Evolutionary conservation across 2,113 vertebrate species (phyloP).

Genomic region (Marmota monax): DNA sequence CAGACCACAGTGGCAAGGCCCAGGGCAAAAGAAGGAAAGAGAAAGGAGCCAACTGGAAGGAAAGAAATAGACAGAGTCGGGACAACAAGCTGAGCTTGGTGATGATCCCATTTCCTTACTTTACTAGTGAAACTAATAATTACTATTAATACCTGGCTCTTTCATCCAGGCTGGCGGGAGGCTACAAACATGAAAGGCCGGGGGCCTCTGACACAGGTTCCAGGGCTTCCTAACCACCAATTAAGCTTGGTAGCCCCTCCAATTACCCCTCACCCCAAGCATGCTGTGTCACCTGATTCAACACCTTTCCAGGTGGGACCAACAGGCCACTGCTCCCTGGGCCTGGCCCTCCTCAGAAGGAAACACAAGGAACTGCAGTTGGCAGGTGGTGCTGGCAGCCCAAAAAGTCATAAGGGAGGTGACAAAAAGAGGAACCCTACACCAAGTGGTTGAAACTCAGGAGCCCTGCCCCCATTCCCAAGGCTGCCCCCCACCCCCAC

Average conservation of each 20-base stretch:
- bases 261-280: not conserved
- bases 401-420: not conserved
- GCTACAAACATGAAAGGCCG: conserved; percentile 76
- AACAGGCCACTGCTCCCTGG: not conserved
- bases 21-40: not conserved
- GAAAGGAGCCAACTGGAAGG: not conserved
- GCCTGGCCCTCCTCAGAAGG: not conserved
- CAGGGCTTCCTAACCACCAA: conserved; percentile 59
- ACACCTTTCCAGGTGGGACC: conserved; percentile 57
- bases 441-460: conserved; percentile 57
- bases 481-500: not conserved
- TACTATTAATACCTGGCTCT: conserved; percentile 75
- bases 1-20: not conserved
- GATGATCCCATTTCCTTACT: conserved; percentile 53
- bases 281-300: conserved; percentile 23
- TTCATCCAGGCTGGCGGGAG: conserved; percentile 73
- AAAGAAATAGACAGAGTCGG: not conserved
- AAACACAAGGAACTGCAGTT: not conserved
- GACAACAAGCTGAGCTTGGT: not conserved
- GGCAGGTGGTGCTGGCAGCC: not conserved
- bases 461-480: not conserved
- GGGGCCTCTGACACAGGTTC: conserved; percentile 54
- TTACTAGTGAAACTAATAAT: conserved; percentile 78
- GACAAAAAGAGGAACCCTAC: conserved; percentile 51
- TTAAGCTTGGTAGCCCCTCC: conserved; percentile 67